These are phyloP conservation scores for Falco biarmicus DNA, from an alignment of 2,797 vertebrate species.

Conservation along the genomic window DNA sequence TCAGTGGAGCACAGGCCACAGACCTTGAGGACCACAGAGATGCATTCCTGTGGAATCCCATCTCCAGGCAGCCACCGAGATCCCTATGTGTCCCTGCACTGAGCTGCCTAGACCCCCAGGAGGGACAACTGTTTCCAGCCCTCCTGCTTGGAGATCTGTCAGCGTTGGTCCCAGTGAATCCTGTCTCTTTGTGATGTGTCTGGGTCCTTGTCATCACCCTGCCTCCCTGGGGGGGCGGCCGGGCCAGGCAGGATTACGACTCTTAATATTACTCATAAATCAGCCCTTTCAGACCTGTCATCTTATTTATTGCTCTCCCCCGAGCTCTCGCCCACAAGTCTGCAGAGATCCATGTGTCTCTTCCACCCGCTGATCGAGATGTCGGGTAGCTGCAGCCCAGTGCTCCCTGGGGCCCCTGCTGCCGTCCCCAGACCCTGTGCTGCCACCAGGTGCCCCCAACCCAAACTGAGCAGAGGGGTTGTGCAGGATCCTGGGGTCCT, in stretches of 20 bases:
- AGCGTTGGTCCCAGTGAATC: not conserved
- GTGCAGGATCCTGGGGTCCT: not conserved
- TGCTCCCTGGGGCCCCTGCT: accelerated
- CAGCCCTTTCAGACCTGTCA: constrained; percentile 42
- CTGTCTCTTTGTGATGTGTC: not conserved
- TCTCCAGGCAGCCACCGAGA: not conserved
- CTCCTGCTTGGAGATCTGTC: not conserved
- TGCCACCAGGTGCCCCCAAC: accelerated
- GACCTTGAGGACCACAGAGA: not conserved
- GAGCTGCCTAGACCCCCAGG: not conserved
- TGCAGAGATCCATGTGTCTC: not conserved
- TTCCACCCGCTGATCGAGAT: constrained; percentile 40
- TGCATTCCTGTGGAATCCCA: not conserved
- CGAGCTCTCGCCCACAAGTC: constrained; percentile 7
- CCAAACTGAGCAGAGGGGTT: not conserved
- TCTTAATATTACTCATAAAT: constrained; percentile 59
- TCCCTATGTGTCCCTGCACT: accelerated
- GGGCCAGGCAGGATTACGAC: constrained; percentile 26
- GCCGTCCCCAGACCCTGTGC: accelerated
- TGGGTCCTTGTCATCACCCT: not conserved
- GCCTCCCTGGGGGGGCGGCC: not conserved
- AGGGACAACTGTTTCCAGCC: not conserved
- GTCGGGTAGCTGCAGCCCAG: constrained; percentile 34
- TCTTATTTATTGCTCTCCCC: constrained; percentile 45
- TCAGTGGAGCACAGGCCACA: not conserved